phyloP scores from a whole-genome alignment of 2,888 invertebrate species.

The Cantharis lateralis region DNA sequence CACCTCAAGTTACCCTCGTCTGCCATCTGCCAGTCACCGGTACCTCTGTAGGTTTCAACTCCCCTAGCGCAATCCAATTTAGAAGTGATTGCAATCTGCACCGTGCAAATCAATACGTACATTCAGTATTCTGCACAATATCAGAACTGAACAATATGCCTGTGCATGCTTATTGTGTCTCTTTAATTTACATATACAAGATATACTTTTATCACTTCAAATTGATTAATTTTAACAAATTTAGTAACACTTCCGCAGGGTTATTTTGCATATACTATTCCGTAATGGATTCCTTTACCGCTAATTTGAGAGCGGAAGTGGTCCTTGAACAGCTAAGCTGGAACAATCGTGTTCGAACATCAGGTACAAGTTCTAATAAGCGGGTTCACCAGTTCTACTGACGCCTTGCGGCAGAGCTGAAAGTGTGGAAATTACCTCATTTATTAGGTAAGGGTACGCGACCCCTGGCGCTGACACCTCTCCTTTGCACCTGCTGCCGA shows the following conservation, averaged over 20 bases:
- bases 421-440: slow-evolving; percentile 61
- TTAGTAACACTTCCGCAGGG: slow-evolving; percentile 2
- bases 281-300: slow-evolving; percentile 26
- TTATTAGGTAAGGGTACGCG: slow-evolving; percentile 59
- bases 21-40: slow-evolving; percentile 57
- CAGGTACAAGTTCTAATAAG: slow-evolving; percentile 56
- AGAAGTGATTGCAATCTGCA: slow-evolving; percentile 56
- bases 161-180: slow-evolving; percentile 20
- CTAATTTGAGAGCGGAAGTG: slow-evolving; percentile 47
- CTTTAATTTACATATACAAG: slow-evolving; percentile 8
- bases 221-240: not conserved
- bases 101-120: slow-evolving; percentile 48
- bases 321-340: slow-evolving; percentile 43
- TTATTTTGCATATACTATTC: slow-evolving; percentile 16
- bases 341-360: slow-evolving; percentile 51
- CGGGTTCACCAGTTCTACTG: slow-evolving; percentile 49
- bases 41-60: slow-evolving; percentile 40
- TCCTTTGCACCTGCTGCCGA: slow-evolving; percentile 60
- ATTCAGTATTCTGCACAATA: slow-evolving; percentile 27
- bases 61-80: slow-evolving; percentile 55
- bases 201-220: not conserved
- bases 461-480: slow-evolving; percentile 59
- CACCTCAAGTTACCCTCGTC: slow-evolving; percentile 57
- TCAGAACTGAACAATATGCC: slow-evolving; percentile 25
- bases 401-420: slow-evolving; percentile 56